A percentile compares a stretch with the other conserved stretches of the same genome.
Conservation (phyloP, 2,888 invertebrate species). For the Drosophila villosipedis region DNA sequence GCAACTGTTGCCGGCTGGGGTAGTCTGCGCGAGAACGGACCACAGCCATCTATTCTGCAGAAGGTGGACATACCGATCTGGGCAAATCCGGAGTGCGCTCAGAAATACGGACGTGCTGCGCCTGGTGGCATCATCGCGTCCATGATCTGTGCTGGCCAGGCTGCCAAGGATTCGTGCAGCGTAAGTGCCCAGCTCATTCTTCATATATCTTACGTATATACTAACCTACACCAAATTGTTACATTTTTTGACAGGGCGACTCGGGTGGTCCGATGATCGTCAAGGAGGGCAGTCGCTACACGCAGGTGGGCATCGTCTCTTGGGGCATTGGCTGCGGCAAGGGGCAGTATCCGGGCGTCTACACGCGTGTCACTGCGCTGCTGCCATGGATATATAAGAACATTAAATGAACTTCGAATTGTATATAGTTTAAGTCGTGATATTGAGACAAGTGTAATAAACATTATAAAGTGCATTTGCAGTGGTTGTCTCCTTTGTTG, state of each 20-base stretch:
- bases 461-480: constrained; percentile 38
- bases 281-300: constrained; percentile 90
- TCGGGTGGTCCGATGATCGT: constrained; percentile 95
- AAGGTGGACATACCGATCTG: constrained; percentile 94
- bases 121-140: constrained; percentile 94
- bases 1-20: constrained; percentile 96
- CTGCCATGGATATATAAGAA: constrained; percentile 95
- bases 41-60: constrained; percentile 92
- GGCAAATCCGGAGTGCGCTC: constrained; percentile 91
- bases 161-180: constrained; percentile 94
- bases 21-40: constrained; percentile 89
- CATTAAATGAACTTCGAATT: constrained; percentile 86
- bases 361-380: constrained; percentile 93
- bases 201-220: rapidly evolving
- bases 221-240: neutral
- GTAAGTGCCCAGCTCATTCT: constrained; percentile 86
- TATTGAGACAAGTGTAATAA: constrained; percentile 68
- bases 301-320: constrained; percentile 94
- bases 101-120: constrained; percentile 93
- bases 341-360: constrained; percentile 96
- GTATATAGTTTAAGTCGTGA: constrained; percentile 72
- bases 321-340: constrained; percentile 97
- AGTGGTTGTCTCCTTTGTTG: neutral
- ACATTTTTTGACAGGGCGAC: constrained; percentile 88
- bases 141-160: constrained; percentile 94